Base-by-base conservation (phyloP, 2,113 vertebrate species). In the Myotis yumanensis region DNA sequence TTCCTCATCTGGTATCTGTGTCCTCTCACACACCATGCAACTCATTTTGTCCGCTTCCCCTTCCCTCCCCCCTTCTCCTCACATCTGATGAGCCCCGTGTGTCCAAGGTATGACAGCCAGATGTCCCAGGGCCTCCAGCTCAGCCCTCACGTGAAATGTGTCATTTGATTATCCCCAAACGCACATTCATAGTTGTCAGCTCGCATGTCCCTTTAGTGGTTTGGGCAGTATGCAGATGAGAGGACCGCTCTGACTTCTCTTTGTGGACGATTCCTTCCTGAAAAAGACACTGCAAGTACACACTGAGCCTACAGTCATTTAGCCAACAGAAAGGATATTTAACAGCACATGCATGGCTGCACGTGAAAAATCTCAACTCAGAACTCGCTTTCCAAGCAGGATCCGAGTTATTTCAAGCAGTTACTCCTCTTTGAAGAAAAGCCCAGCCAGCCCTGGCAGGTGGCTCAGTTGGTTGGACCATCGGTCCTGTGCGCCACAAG, bases 341-440 rank as follows among this genome's bases (percentile, higher is more conserved):
- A 72, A n/a, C n/a, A 51, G 77, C 62, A 23, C 94, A 54, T 23
- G 37, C 73, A 46, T 62, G n/a, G 77, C 86, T 86, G 77, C 89
- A 3, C 75, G 37, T 72, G 69, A 83, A 83, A 93, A 86, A 40
- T 76, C 80, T 81, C 89, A 76, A 25, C 64, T 91, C 81, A 54
- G 69, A 84, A 91, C 25, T 92, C 73, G n/a, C n/a, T 68, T 86
- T 91, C 90, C 92, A 86, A 76, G 46, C 1, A 3, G 62, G 64
- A 40, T 52, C 48, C 15, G 17, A 18, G 64, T 75, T 80, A 79
- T 66, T 94, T 84, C 76, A 57, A 2, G 73, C 75, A 89, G 77
- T 59, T 28, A 17, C 40, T 81, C 77, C 73, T 86, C 62, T 86
- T 83, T 64, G 64, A 85, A 46, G 57, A 85, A 59, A 76, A 91